phyloP scores from a whole-genome alignment of 2,113 vertebrate genomes.

The Oophaga pumilio region DNA sequence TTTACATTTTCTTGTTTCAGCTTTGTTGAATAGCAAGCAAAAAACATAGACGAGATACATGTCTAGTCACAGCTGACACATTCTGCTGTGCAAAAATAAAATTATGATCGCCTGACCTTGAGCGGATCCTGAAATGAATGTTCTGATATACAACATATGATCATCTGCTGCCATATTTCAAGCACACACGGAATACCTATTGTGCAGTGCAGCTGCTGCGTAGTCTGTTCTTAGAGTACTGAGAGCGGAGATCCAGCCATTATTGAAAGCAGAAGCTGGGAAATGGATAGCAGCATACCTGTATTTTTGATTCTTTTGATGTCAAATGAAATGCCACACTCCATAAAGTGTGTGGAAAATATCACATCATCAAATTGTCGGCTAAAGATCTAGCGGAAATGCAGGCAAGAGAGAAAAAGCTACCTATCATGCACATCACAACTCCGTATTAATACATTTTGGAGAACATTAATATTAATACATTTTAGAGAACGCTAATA shows the following conservation, averaged over 20 bases:
- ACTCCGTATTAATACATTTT: neutral
- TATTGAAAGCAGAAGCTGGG: neutral
- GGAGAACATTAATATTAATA: neutral
- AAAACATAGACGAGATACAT: slow-evolving; percentile 20
- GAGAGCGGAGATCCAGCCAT: slow-evolving; percentile 14
- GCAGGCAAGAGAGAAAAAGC: neutral
- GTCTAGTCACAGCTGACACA: slow-evolving; percentile 32
- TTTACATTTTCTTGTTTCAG: neutral
- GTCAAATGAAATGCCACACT: neutral
- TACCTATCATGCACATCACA: neutral
- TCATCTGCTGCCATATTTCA: slow-evolving; percentile 49
- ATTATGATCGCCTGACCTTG: slow-evolving; percentile 50
- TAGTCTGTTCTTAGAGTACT: slow-evolving; percentile 19
- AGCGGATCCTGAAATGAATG: slow-evolving; percentile 44
- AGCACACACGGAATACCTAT: slow-evolving; percentile 26
- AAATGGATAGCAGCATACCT: neutral
- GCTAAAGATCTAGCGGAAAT: neutral
- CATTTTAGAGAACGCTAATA: neutral
- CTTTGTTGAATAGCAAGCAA: neutral
- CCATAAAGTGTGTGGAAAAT: neutral
- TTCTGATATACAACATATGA: slow-evolving; percentile 45
- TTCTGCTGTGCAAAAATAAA: slow-evolving; percentile 37
- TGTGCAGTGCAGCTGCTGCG: slow-evolving; percentile 45
- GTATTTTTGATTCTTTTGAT: slow-evolving; percentile 17
- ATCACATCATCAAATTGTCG: neutral